Evolutionary conservation across 2,888 invertebrate species (phyloP).

Genomic region (Pseudococcus viburni): DNA sequence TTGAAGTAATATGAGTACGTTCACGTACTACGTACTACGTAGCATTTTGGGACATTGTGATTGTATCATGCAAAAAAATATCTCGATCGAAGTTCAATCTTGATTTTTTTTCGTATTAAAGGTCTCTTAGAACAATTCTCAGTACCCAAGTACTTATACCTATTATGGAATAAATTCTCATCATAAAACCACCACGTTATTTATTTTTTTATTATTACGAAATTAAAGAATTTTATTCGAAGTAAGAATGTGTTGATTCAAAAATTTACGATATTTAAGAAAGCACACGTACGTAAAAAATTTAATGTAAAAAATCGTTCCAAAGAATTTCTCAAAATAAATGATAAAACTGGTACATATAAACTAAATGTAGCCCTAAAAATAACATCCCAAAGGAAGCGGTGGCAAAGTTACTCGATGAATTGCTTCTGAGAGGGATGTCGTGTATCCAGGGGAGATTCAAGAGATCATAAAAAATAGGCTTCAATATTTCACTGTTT

Average conservation of each 20-base stretch:
- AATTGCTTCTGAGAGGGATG: background rate
- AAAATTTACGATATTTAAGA: background rate
- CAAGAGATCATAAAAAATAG: background rate
- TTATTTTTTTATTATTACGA: background rate
- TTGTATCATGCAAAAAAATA: no score
- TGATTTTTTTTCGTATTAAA: background rate
- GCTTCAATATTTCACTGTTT: background rate
- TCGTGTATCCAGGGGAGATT: background rate
- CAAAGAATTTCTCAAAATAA: background rate
- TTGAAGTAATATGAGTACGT: no score
- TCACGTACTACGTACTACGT: no score
- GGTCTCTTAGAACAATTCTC: background rate
- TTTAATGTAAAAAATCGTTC: background rate
- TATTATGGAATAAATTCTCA: background rate
- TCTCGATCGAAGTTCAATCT: conserved; percentile 7
- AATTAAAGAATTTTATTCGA: background rate
- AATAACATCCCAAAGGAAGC: background rate
- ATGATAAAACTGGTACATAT: background rate
- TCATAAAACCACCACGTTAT: background rate
- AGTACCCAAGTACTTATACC: no score
- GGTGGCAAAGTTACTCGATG: background rate
- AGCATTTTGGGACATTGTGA: no score
- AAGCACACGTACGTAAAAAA: background rate
- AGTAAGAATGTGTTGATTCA: background rate
- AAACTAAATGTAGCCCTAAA: background rate